Evolutionary conservation across 1,140 invertebrate species (phyloP).

Genomic region (Drosophila chauvacae): DNA sequence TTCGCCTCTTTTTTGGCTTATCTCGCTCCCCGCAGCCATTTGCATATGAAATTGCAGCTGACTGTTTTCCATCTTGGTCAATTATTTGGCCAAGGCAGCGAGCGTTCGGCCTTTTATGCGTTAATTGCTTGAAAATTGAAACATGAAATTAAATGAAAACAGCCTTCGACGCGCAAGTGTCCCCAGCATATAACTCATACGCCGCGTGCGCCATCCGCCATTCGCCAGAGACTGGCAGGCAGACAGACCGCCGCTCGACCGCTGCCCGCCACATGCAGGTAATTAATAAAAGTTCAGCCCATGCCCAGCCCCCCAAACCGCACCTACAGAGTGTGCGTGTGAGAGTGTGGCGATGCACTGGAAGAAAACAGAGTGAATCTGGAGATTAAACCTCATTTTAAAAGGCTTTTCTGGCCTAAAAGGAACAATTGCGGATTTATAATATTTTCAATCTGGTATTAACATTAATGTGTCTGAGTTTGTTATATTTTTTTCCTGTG

Average conservation of each 20-base stretch:
- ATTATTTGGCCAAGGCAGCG: slow-evolving; percentile 42
- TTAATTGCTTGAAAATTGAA: slow-evolving; percentile 83
- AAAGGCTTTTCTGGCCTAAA: neutral
- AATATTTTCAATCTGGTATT: too few relatives aligned
- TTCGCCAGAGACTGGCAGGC: slow-evolving; percentile 16
- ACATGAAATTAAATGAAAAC: slow-evolving; percentile 83
- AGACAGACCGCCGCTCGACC: slow-evolving; percentile 40
- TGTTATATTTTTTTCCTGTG: neutral
- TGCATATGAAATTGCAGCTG: slow-evolving; percentile 60
- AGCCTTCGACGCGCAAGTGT: slow-evolving; percentile 62
- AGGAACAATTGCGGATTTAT: too few relatives aligned
- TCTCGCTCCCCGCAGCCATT: slow-evolving; percentile 21
- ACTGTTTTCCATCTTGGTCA: slow-evolving; percentile 63
- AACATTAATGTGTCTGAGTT: neutral
- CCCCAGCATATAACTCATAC: slow-evolving; percentile 69
- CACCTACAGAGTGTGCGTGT: slow-evolving; percentile 26
- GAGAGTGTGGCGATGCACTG: slow-evolving; percentile 18
- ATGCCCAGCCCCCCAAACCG: slow-evolving; percentile 48
- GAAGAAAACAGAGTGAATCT: neutral
- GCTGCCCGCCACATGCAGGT: slow-evolving; percentile 71
- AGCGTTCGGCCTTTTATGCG: slow-evolving; percentile 53
- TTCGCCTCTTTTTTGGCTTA: neutral
- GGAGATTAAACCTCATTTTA: neutral
- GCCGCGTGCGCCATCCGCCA: slow-evolving; percentile 21
- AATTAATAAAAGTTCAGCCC: slow-evolving; percentile 79